Evolutionary conservation across 2,113 vertebrate genomes (phyloP).

Genomic region (Nothocercus nigrocapillus): DNA sequence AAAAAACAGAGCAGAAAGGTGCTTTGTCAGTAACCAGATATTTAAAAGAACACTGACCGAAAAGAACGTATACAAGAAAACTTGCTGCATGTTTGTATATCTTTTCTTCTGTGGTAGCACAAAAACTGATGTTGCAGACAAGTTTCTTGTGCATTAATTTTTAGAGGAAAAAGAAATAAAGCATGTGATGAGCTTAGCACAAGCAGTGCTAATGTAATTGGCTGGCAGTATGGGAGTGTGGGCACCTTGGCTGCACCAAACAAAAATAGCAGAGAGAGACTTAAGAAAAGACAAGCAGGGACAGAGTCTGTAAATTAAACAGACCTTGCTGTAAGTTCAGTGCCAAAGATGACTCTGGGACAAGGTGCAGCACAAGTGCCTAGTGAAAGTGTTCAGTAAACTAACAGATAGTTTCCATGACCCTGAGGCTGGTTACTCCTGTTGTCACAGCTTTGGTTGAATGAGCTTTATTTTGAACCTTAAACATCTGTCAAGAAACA

Average conservation of each 20-base stretch:
- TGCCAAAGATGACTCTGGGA: background rate
- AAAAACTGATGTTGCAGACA: background rate
- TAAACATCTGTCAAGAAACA: background rate
- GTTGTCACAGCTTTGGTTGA: constrained; percentile 9
- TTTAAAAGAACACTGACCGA: background rate
- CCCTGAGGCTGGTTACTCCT: background rate
- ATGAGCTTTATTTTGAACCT: constrained; percentile 1
- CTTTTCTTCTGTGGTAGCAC: background rate
- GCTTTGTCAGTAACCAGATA: background rate
- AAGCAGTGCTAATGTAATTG: background rate
- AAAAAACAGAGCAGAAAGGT: background rate
- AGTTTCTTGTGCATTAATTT: background rate
- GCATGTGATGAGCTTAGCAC: background rate
- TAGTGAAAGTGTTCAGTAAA: background rate
- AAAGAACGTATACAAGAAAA: background rate
- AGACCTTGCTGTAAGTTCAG: background rate
- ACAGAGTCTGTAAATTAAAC: background rate
- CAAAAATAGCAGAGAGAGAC: background rate
- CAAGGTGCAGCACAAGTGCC: background rate
- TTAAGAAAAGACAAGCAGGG: background rate
- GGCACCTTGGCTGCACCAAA: background rate
- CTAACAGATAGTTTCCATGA: background rate
- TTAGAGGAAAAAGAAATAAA: background rate
- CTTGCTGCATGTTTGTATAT: background rate
- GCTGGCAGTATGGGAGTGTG: background rate